phyloP scores from a whole-genome alignment of 2,888 invertebrate species.

The Ennomos fuscantarius region DNA sequence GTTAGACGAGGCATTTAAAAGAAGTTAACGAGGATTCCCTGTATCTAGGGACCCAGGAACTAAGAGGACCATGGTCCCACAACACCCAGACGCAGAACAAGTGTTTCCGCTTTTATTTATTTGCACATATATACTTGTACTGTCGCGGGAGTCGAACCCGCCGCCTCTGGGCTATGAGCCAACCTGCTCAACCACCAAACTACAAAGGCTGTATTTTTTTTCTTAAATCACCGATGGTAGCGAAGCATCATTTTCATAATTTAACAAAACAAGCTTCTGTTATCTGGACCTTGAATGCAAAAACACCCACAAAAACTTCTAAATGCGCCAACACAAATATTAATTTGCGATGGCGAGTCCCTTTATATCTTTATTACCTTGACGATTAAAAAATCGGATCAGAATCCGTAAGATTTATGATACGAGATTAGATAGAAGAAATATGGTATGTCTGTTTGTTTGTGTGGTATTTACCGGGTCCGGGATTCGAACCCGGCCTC shows the following conservation, averaged over 20 bases:
- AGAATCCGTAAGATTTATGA: conserved; percentile 53
- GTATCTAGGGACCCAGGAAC: too few relatives aligned
- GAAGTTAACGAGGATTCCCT: too few relatives aligned
- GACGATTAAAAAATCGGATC: conserved; percentile 45
- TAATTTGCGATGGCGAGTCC: conserved; percentile 41
- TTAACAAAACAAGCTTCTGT: conserved; percentile 16
- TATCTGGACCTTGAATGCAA: conserved; percentile 10
- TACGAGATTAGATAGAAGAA: conserved; percentile 53
- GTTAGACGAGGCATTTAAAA: not conserved
- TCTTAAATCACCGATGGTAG: too few relatives aligned
- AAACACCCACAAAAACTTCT: conserved; percentile 23
- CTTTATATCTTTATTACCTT: conserved; percentile 43
- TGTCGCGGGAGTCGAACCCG: too few relatives aligned
- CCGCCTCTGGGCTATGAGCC: too few relatives aligned
- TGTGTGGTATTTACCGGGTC: conserved; percentile 24
- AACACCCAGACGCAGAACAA: too few relatives aligned
- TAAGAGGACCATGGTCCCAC: too few relatives aligned
- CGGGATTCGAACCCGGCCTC: conserved; percentile 46
- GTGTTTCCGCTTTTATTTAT: too few relatives aligned
- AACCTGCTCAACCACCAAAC: too few relatives aligned
- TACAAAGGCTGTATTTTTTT: too few relatives aligned
- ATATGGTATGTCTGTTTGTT: conserved; percentile 48
- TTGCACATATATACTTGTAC: too few relatives aligned
- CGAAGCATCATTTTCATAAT: not conserved
- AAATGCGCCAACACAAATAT: conserved; percentile 13